Percentiles rank a stretch among this genome's conserved stretches.
phyloP scores from a whole-genome alignment of 2,113 vertebrate genomes.

The Numenius arquata region DNA sequence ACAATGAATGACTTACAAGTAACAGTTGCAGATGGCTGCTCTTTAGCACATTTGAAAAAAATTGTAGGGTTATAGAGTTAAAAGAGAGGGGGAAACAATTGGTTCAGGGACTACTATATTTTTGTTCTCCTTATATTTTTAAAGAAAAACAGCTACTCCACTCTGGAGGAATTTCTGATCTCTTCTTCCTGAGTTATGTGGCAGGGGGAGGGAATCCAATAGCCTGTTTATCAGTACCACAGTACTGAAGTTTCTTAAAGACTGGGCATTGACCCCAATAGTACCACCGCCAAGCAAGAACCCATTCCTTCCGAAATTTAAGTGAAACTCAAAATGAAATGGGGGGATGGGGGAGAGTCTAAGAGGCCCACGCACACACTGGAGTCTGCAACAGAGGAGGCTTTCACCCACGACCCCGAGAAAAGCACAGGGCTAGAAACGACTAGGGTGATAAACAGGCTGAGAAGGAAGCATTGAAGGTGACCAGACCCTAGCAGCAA shows the following conservation, averaged over 20 bases:
- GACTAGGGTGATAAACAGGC: accelerated
- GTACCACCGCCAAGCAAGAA: background rate
- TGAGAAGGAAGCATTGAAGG: background rate
- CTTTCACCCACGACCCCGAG: background rate
- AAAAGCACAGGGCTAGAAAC: accelerated
- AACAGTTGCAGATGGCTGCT: background rate
- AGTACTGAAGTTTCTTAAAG: background rate
- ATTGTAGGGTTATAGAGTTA: background rate
- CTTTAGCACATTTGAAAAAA: background rate
- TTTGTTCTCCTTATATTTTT: background rate
- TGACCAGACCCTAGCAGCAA: background rate
- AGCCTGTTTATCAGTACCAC: background rate
- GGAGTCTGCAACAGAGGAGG: background rate
- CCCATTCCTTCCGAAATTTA: background rate
- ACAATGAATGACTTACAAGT: background rate
- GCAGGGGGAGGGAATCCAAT: background rate
- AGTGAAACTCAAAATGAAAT: background rate
- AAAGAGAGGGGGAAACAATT: background rate
- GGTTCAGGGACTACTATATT: background rate
- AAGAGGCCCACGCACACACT: background rate
- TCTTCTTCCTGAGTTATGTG: background rate
- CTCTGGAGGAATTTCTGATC: background rate
- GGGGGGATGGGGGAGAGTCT: accelerated
- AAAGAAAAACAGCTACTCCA: background rate
- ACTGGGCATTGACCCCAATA: background rate